These are phyloP conservation scores for Alcedo quadribrachys DNA, from an alignment of 2,797 vertebrate genomes.

Conservation along the genomic window DNA sequence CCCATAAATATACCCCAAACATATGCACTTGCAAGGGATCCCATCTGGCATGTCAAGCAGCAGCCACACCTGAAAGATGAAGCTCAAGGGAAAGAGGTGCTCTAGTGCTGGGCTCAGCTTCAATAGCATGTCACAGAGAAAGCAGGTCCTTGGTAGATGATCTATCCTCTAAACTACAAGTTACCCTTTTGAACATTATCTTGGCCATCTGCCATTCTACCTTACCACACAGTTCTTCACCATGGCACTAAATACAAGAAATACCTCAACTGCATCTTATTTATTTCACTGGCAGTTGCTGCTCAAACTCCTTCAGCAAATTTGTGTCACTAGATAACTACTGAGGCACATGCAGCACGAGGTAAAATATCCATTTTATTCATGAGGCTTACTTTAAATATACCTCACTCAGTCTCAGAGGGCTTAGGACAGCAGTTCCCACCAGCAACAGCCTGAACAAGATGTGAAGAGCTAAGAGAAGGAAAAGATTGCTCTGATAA, in stretches of 20 bases:
- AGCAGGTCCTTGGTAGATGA: not conserved
- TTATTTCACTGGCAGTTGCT: not conserved
- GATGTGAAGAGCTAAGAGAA: not conserved
- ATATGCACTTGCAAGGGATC: rapidly evolving
- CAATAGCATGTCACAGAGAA: not conserved
- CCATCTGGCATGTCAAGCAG: not conserved
- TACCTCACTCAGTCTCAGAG: not conserved
- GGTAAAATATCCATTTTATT: not conserved
- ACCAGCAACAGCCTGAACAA: not conserved
- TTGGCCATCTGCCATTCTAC: not conserved
- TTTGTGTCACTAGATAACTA: not conserved
- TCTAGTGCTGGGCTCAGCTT: not conserved
- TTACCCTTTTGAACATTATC: not conserved
- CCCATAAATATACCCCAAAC: not conserved
- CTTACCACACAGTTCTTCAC: rapidly evolving
- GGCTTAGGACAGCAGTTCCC: not conserved
- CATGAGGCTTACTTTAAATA: not conserved
- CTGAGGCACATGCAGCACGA: not conserved
- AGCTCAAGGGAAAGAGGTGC: not conserved
- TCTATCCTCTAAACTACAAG: not conserved
- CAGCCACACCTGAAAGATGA: not conserved
- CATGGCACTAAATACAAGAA: not conserved
- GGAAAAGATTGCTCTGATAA: not conserved
- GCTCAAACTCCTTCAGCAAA: not conserved
- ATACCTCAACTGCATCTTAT: not conserved